Evolutionary conservation across 2,797 vertebrate species (phyloP).

Genomic region (Petrocephalus sullivani): DNA sequence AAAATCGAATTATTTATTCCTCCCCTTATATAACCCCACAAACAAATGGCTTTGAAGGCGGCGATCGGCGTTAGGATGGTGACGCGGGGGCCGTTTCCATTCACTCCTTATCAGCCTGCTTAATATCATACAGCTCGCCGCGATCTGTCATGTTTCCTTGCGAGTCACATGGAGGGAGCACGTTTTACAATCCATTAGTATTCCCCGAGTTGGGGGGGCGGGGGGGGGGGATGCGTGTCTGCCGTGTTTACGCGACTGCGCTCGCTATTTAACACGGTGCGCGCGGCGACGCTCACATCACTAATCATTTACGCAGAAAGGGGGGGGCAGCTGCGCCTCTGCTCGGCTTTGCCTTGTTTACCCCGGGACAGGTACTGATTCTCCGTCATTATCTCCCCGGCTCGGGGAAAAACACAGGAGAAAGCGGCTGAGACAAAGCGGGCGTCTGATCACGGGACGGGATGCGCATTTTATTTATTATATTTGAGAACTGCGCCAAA

Average conservation of each 20-base stretch:
- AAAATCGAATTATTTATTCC: background rate
- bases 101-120: constrained; percentile 11
- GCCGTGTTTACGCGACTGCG: constrained; percentile 8
- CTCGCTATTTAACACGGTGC: constrained; percentile 8
- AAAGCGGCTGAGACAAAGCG: constrained; percentile 11
- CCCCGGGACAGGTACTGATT: constrained; percentile 11
- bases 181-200: constrained; percentile 8
- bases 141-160: constrained; percentile 16
- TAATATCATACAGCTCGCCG: background rate
- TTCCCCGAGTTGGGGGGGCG: background rate
- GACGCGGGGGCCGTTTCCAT: background rate
- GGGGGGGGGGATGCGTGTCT: constrained; percentile 5
- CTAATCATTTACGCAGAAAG: constrained; percentile 12
- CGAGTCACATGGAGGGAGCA: background rate
- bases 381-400: constrained; percentile 22
- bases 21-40: background rate
- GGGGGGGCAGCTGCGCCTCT: background rate
- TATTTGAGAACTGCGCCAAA: constrained; percentile 52
- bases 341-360: constrained; percentile 21
- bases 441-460: constrained; percentile 22
- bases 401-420: background rate
- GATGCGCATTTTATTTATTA: constrained; percentile 43
- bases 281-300: constrained; percentile 13
- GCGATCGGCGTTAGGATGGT: background rate
- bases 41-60: background rate